Evolutionary conservation across 2,888 invertebrate genomes (phyloP), one percentile per base, ranked within the genome.

Genomic region (Harmothoe impar): DNA sequence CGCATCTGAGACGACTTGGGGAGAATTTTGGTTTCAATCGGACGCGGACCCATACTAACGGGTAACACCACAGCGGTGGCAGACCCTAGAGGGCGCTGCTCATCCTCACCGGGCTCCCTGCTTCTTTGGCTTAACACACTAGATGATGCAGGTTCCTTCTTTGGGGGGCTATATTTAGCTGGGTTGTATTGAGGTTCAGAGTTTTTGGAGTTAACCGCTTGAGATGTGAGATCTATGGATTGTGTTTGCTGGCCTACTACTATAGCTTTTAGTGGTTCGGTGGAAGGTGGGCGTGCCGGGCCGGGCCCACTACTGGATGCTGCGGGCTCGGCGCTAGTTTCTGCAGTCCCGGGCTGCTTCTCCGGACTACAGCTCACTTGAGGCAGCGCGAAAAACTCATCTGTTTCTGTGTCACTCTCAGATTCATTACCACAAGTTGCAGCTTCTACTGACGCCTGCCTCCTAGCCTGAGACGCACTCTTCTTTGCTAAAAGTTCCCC

Each of bases 351-450:
- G 10, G 81, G 23, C n/a, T 33, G 35, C 52, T 86, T 86, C 56
- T 52, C 52, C 5, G 86, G 86, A 86, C 52, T 86, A 20, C 33
- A 3, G 10, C 43, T 86, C 7, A 54, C 15, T 5, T 54, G 52
- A 84, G 86, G 86, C 56, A 86, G 15, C 12, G 23, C 86, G 86
- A 86, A 86, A 56, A 25, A 86, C 52, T 86, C 86, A 86, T 86
- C 86, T 10, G 86, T 86, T 12, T 86, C 86, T 15, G 33, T 29
- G 52, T 86, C 54, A 29, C 56, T 56, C 1, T 43, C 84, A n/a
- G 31, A 20, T 29, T 84, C 84, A n/a, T 31, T 54, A 25, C 52
- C 54, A 10, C 29, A 54, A 25, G 3, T 86, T 20, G 20, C 56
- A 54, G 20, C n/a, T 5, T 86, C 51, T 10, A n/a, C 84, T 20